Base-by-base conservation (phyloP, 2,888 invertebrate species). In the Smittia sp. region DNA sequence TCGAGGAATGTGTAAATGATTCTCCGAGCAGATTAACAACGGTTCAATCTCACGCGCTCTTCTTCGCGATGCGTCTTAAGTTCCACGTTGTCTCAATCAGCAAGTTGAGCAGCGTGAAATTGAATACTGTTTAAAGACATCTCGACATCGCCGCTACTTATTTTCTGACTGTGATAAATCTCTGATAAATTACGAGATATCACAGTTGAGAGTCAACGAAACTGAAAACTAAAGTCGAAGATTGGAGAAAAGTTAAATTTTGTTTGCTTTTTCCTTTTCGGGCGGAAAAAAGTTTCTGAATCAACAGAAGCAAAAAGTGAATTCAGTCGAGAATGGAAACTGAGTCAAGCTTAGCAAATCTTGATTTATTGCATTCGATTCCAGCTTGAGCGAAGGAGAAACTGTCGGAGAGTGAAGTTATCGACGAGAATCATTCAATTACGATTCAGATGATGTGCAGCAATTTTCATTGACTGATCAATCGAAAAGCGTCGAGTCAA, bases 301-400 rank as follows among this genome's bases (percentile, higher is more conserved):
- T 15, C 11, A 46, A 46, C 27, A 65, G 15, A 46, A 46, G 15
- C 15, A 27, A 65, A 18, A 25, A 65, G 24, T 7, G n/a, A 65
- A 18, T 15, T 27, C 32, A 11, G 67, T 15, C 13, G 65, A 25
- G 32, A 27, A 41, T 20, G 41, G 41, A 41, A 68, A 46, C 18
- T 32, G 32, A 32, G n/a, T 46, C 46, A n/a, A 46, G 46, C 15
- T 46, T 46, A 15, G n/a, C n/a, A 27, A 69, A 69, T 54, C 69
- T 69, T 69, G 69, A 69, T 69, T 69, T 69, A 69, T 69, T 69
- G 54, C 69, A 54, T 69, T 41, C 24, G 52, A 69, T 69, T 69
- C 54, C 52, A n/a, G 27, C 46, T 41, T 54, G 32, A 69, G 18
- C 1, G 52, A 52, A 41, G n/a, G 20, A 4, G 25, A 32, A 32